Conservation (phyloP, 2,888 invertebrate species). For the Polyommatus icarus region DNA sequence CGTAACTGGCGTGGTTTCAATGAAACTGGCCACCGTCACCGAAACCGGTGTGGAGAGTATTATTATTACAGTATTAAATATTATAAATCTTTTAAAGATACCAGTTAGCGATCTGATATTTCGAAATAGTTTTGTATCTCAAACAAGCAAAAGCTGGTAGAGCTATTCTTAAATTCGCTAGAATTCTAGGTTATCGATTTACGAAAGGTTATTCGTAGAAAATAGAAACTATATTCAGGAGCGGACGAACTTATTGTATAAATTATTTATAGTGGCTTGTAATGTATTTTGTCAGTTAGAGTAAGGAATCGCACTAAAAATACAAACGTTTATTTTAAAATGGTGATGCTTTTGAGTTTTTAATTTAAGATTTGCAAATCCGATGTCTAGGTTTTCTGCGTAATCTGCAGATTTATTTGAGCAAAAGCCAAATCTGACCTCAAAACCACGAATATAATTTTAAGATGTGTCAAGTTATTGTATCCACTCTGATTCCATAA, state of each 20-base stretch:
- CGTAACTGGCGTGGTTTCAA: too few relatives aligned
- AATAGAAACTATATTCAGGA: conserved; percentile 1
- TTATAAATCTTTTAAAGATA: background rate
- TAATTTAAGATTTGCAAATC: background rate
- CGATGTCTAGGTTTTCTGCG: background rate
- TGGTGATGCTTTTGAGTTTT: background rate
- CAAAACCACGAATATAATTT: conserved; percentile 2
- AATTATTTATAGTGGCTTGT: background rate
- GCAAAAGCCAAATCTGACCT: background rate
- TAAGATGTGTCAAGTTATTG: conserved; percentile 43
- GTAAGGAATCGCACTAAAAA: background rate
- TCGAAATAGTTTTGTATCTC: background rate
- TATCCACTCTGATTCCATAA: too few relatives aligned
- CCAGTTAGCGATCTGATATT: background rate
- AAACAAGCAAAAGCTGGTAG: background rate
- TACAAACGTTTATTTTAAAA: background rate
- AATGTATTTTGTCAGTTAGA: background rate
- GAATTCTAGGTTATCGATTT: conserved; percentile 5
- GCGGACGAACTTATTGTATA: background rate
- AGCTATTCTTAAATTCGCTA: background rate
- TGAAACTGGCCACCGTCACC: too few relatives aligned
- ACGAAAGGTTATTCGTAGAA: background rate
- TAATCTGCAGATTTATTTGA: background rate
- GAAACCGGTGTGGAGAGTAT: too few relatives aligned
- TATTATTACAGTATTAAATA: too few relatives aligned